phyloP scores from a whole-genome alignment of 2,888 invertebrate species.

The Rotaria sp. region DNA sequence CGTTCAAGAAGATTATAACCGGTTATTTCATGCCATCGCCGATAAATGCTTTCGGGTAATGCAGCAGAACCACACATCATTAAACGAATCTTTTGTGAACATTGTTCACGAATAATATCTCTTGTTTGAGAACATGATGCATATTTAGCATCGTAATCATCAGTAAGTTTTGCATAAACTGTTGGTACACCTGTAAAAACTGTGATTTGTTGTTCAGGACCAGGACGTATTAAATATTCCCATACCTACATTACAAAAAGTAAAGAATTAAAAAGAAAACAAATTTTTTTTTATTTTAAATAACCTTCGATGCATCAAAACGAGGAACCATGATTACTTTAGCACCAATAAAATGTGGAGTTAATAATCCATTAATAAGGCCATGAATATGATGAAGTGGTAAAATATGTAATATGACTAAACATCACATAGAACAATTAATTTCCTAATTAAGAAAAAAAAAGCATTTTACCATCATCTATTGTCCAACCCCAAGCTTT shows the following conservation, averaged over 20 bases:
- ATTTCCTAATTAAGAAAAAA: background rate
- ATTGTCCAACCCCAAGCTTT: slow-evolving; percentile 66
- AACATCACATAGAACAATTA: background rate
- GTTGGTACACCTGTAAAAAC: slow-evolving; percentile 84
- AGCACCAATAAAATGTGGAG: slow-evolving; percentile 71
- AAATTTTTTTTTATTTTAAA: background rate
- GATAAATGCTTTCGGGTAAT: slow-evolving; percentile 62
- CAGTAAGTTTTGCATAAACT: slow-evolving; percentile 71
- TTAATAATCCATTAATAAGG: slow-evolving; percentile 72
- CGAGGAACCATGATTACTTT: slow-evolving; percentile 57
- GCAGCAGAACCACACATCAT: slow-evolving; percentile 75
- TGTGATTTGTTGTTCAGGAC: slow-evolving; percentile 61
- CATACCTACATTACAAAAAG: background rate
- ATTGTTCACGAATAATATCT: slow-evolving; percentile 24
- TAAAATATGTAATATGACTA: slow-evolving; percentile 64
- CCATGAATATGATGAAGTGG: slow-evolving; percentile 81
- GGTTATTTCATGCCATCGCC: slow-evolving; percentile 72
- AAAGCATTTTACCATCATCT: slow-evolving; percentile 61
- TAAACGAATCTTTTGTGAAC: slow-evolving; percentile 58
- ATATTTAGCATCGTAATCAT: slow-evolving; percentile 62
- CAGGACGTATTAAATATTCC: slow-evolving; percentile 37
- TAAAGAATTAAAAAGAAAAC: no score
- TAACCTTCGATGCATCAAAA: slow-evolving; percentile 64
- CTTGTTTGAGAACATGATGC: slow-evolving; percentile 9
- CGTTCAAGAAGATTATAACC: slow-evolving; percentile 74